Evolutionary conservation across 2,113 vertebrate genomes (phyloP).

Genomic region (Menidia beryllina): DNA sequence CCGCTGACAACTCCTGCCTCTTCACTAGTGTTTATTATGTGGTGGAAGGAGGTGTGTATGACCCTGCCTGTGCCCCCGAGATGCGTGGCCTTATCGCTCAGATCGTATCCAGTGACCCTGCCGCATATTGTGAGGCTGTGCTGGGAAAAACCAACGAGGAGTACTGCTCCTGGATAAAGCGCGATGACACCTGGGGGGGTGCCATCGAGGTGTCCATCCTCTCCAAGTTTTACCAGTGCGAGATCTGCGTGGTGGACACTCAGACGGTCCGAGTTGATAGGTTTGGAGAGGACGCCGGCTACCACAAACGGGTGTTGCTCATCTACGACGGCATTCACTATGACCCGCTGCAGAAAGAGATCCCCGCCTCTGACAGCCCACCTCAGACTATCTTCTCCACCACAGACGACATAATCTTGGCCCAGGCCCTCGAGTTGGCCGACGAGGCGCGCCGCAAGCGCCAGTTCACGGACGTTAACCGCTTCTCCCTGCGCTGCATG

Average conservation of each 20-base stretch:
- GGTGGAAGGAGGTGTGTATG: conserved; percentile 92
- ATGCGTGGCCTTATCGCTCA: conserved; percentile 95
- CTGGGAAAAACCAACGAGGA: conserved; percentile 94
- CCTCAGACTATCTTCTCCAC: conserved; percentile 95
- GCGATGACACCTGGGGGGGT: conserved; percentile 95
- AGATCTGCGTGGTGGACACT: conserved; percentile 98
- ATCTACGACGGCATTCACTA: conserved; percentile 99
- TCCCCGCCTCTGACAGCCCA: conserved; percentile 84
- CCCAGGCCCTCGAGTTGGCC: conserved; percentile 93
- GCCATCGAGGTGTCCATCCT: conserved; percentile 97
- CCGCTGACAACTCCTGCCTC: conserved; percentile 97
- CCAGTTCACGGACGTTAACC: conserved; percentile 95
- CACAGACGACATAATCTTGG: conserved; percentile 90
- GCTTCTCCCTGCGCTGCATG: conserved; percentile 93
- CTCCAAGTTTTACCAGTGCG: conserved; percentile 96
- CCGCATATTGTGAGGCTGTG: conserved; percentile 91
- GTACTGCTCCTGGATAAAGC: conserved; percentile 94
- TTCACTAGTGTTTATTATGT: conserved; percentile 97
- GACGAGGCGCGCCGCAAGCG: conserved; percentile 93
- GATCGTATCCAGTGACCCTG: conserved; percentile 91
- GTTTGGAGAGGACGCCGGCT: conserved; percentile 95
- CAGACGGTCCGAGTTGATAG: conserved; percentile 95
- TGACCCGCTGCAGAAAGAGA: conserved; percentile 89
- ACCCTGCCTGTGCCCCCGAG: conserved; percentile 89
- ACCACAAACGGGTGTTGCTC: conserved; percentile 90